Evolutionary conservation across 1,140 invertebrate genomes (phyloP), one percentile per base, ranked within the genome.

Genomic region (Pararge aegeria): DNA sequence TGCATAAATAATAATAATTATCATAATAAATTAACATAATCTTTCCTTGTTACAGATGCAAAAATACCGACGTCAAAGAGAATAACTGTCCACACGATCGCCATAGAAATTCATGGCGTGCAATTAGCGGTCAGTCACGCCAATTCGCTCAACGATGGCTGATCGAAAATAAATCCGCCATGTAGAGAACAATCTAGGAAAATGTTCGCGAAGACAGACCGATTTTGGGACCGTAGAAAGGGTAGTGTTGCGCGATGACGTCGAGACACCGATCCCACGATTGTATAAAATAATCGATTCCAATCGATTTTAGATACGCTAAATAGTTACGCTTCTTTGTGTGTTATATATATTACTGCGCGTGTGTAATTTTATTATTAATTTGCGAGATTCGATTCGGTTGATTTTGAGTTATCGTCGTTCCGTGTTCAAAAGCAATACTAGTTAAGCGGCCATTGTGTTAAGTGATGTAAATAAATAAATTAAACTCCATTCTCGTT

Each of bases 191-290:
- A 64, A 42, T 7, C 55, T 40, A 57, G 52, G n/a, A 85, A 75
- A 62, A 87, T 87, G 81, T 76, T 81, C 55, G 80, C 73, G 13
- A 75, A 75, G 61, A 74, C 71, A 52, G 73, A 84, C 52, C 68
- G 79, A 42, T 80, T 85, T 68, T 83, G 80, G 76, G 85, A 88
- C 70, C 71, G 82, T 34, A 78, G 85, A 76, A 86, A 83, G 82
- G 57, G 68, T 44, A 71, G 58, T 44, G 55, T 60, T 51, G 37
- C 72, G 63, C 83, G 82, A 87, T 87, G 85, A 88, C 82, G 68
- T 58, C 68, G 46, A 64, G 53, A 57, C 62, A 75, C 20, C 68
- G 66, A 44, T 72, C 70, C 48, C 68, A 67, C 71, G 73, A 70
- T 50, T 78, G 75, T 63, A 80, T 85, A 73, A 83, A 85, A 74